Evolutionary conservation across 2,113 vertebrate species (phyloP).

Genomic region (Candoia aspera): DNA sequence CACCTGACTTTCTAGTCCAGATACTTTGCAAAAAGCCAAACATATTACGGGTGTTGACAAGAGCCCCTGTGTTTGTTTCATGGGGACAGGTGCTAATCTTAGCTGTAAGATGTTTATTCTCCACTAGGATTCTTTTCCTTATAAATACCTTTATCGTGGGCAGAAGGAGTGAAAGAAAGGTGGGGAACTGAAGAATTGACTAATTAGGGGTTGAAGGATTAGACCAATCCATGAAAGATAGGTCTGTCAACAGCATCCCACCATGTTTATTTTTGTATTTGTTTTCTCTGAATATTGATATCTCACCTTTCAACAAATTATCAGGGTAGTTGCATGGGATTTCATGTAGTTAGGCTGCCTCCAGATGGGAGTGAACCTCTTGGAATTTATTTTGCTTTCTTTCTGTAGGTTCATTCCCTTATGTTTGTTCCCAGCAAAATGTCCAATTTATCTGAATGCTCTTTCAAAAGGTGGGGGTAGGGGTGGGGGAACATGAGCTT

Average conservation of each 20-base stretch:
- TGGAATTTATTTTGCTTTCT: neutral
- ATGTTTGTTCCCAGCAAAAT: neutral
- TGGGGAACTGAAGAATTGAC: neutral
- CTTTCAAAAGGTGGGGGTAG: neutral
- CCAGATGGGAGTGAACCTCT: neutral
- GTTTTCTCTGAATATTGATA: neutral
- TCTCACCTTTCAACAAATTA: neutral
- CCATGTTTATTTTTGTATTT: neutral
- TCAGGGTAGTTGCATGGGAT: neutral
- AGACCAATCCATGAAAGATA: neutral
- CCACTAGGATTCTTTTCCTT: neutral
- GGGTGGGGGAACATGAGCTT: neutral
- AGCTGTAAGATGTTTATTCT: neutral
- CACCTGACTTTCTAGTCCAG: constrained; percentile 49
- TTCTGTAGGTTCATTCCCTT: neutral
- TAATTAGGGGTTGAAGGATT: neutral
- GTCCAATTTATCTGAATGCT: neutral
- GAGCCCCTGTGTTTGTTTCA: constrained; percentile 44
- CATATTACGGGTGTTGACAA: constrained; percentile 61
- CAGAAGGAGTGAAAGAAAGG: neutral
- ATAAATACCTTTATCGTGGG: neutral
- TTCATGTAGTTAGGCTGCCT: neutral
- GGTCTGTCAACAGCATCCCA: neutral
- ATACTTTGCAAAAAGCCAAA: constrained; percentile 37
- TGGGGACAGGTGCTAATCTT: neutral